Conservation (phyloP, 2,888 invertebrate species). For the Xestia sexstrigata region DNA sequence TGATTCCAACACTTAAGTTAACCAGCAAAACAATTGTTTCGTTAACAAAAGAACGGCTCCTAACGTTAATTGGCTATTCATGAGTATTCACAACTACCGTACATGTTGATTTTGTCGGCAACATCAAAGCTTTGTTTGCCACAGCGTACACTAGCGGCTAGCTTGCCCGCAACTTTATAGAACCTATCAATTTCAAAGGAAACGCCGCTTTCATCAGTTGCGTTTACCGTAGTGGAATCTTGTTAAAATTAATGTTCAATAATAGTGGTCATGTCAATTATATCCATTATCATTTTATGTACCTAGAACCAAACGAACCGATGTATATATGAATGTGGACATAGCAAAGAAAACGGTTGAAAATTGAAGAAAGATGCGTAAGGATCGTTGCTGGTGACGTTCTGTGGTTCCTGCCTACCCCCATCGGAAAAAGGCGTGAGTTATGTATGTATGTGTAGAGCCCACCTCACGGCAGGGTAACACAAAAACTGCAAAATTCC, state of each 20-base stretch:
- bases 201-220: conserved; percentile 48
- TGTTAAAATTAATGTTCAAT: conserved; percentile 14
- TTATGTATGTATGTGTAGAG: neutral
- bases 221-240: conserved; percentile 20
- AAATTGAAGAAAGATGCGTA: neutral
- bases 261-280: neutral
- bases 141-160: conserved; percentile 37
- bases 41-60: conserved; percentile 56
- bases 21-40: conserved; percentile 52
- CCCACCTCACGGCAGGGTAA: neutral
- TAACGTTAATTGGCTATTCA: conserved; percentile 63
- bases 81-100: conserved; percentile 44
- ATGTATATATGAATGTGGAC: no score
- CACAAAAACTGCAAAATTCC: neutral
- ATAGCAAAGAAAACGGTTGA: neutral
- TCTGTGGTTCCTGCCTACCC: neutral
- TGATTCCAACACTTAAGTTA: conserved; percentile 46
- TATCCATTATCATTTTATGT: neutral
- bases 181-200: conserved; percentile 62
- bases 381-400: neutral
- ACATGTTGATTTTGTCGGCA: conserved; percentile 63
- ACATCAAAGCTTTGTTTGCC: conserved; percentile 64
- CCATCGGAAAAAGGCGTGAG: neutral
- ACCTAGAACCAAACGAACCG: neutral
- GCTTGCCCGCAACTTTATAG: conserved; percentile 56